Evolutionary conservation across 2,113 vertebrate species (phyloP).

Genomic region (Connochaetes taurinus): DNA sequence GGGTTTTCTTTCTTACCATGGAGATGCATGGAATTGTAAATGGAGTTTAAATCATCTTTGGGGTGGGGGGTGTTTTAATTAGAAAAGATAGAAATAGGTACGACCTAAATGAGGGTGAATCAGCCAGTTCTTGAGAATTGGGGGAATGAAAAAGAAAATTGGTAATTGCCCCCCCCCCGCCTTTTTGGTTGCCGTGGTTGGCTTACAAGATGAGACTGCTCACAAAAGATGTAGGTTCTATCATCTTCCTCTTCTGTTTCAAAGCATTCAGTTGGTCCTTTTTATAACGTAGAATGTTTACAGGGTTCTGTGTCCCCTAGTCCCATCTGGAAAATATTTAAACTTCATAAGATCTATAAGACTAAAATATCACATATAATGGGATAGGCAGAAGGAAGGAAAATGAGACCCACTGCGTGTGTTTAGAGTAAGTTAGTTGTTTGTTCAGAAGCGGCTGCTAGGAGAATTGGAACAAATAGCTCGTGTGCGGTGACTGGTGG

Average conservation of each 20-base stretch:
- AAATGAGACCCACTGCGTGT: conserved; percentile 34
- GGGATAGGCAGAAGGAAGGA: conserved; percentile 54
- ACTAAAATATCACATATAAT: conserved; percentile 73
- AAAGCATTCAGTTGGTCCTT: conserved; percentile 70
- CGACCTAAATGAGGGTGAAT: conserved; percentile 43
- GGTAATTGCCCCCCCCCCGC: background rate
- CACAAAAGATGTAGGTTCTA: conserved; percentile 5
- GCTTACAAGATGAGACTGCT: conserved; percentile 28
- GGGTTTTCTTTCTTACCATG: conserved; percentile 31
- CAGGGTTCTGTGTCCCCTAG: conserved; percentile 63
- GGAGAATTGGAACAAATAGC: conserved; percentile 54
- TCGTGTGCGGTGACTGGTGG: conserved; percentile 6
- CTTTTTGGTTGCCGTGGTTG: background rate
- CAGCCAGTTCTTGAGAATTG: conserved; percentile 40
- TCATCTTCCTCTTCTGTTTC: conserved; percentile 43
- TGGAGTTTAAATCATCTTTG: conserved; percentile 52
- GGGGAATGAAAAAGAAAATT: background rate
- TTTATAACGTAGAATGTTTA: conserved; percentile 76
- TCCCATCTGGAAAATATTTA: conserved; percentile 83
- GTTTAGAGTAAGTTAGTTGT: conserved; percentile 63
- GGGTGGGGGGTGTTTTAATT: conserved; percentile 25
- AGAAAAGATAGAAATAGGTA: conserved; percentile 52
- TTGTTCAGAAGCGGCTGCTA: conserved; percentile 49
- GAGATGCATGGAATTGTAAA: conserved; percentile 50
- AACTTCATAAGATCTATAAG: conserved; percentile 70